These are phyloP conservation scores for Phataginus tricuspis DNA, from an alignment of 2,797 vertebrate species.

Conservation along the genomic window DNA sequence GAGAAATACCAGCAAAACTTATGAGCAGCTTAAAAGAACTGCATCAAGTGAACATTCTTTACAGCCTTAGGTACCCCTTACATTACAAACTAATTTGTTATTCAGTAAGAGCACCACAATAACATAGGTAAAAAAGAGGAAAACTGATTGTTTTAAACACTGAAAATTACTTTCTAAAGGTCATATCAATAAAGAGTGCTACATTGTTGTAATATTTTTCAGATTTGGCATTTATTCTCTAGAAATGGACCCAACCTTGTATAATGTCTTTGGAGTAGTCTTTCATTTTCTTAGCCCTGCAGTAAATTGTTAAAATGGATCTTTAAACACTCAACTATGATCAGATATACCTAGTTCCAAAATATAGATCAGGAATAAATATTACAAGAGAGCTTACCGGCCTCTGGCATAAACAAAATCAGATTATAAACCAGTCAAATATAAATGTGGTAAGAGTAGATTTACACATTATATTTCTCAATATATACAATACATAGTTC, in stretches of 20 bases:
- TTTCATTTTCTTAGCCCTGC: slow-evolving; percentile 29
- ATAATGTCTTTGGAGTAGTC: not conserved
- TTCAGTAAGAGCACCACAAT: not conserved
- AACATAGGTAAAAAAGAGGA: slow-evolving; percentile 21
- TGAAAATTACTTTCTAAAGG: slow-evolving; percentile 55
- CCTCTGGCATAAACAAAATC: slow-evolving; percentile 25
- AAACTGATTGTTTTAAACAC: slow-evolving; percentile 31
- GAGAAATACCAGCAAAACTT: not conserved
- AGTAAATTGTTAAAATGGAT: slow-evolving; percentile 55
- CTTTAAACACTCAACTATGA: slow-evolving; percentile 29
- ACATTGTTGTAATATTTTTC: slow-evolving; percentile 50
- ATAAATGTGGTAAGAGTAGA: slow-evolving; percentile 36
- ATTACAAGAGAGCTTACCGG: not conserved
- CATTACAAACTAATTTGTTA: not conserved
- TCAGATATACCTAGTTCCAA: not conserved
- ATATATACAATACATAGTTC: not conserved
- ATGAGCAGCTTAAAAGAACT: not conserved
- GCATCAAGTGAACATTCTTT: not conserved
- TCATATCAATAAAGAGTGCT: slow-evolving; percentile 1
- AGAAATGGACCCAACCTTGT: not conserved
- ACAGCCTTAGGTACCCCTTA: not conserved
- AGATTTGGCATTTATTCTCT: not conserved
- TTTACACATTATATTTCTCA: slow-evolving; percentile 8
- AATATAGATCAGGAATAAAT: slow-evolving; percentile 43
- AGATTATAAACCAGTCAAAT: not conserved